These are phyloP conservation scores for Plecturocebus donacophilus DNA, from an alignment of 2,113 vertebrate genomes.

Conservation along the genomic window DNA sequence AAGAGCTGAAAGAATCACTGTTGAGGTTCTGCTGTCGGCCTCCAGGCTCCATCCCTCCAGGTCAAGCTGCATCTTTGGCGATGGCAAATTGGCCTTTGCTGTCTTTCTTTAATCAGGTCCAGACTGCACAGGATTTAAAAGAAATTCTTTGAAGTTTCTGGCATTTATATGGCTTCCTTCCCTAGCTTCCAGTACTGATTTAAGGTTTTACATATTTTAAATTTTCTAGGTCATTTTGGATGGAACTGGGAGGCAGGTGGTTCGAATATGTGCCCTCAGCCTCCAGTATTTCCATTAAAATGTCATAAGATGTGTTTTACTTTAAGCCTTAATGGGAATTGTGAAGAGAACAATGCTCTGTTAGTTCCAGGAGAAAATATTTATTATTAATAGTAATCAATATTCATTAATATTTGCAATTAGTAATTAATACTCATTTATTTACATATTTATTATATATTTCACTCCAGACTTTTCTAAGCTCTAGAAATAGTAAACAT, in stretches of 20 bases:
- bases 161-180: constrained; percentile 67
- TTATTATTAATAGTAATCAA: not conserved
- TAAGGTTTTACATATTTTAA: constrained; percentile 76
- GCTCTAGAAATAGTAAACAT: not conserved
- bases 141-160: constrained; percentile 78
- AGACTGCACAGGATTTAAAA: constrained; percentile 67
- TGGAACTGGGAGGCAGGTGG: constrained; percentile 53
- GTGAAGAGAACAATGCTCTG: not conserved
- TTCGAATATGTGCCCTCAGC: constrained; percentile 56
- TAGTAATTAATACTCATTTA: constrained; percentile 9
- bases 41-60: not conserved
- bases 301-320: not conserved
- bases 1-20: not conserved
- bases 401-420: not conserved
- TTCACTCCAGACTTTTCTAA: too few relatives aligned
- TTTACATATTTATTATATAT: not conserved
- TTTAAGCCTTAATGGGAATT: not conserved
- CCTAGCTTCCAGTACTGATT: constrained; percentile 64
- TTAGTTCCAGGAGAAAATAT: not conserved
- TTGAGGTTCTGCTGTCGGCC: too few relatives aligned
- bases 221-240: constrained; percentile 70
- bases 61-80: not conserved
- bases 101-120: constrained; percentile 42
- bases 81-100: not conserved
- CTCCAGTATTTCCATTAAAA: not conserved